These are phyloP conservation scores for Dicrurus megarhynchus DNA, from an alignment of 2,113 vertebrate species.

Conservation along the genomic window DNA sequence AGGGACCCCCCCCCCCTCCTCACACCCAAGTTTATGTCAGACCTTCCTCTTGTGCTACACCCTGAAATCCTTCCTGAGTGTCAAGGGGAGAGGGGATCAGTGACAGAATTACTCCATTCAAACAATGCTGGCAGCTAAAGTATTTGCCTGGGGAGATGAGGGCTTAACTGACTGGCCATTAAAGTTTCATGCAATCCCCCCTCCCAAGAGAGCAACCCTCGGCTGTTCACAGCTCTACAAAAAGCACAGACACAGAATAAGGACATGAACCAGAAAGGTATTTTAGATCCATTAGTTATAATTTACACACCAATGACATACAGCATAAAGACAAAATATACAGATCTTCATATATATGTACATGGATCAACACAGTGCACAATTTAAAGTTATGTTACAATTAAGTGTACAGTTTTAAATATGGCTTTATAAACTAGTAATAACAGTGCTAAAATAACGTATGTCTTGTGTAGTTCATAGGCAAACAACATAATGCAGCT, in stretches of 20 bases:
- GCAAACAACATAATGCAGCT: constrained; percentile 50
- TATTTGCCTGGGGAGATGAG: background rate
- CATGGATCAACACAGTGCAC: constrained; percentile 72
- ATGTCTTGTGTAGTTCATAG: constrained; percentile 36
- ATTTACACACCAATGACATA: constrained; percentile 77
- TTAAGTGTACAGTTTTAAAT: constrained; percentile 76
- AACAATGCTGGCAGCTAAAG: background rate
- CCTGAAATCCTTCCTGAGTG: background rate
- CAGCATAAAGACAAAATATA: constrained; percentile 75
- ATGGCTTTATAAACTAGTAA: constrained; percentile 81
- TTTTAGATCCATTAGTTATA: constrained; percentile 71
- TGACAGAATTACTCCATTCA: background rate
- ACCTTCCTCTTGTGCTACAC: background rate
- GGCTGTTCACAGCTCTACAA: background rate
- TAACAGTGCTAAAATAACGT: constrained; percentile 70
- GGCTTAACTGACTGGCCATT: background rate
- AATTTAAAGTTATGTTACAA: constrained; percentile 75
- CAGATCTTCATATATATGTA: constrained; percentile 70
- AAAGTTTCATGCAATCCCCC: background rate
- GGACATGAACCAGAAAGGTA: constrained; percentile 55
- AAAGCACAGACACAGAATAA: constrained; percentile 41
- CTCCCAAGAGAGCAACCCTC: background rate
- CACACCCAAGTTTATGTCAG: background rate
- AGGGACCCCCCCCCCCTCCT: background rate
- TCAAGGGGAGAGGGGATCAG: background rate